Evolutionary conservation across 2,888 invertebrate genomes (phyloP), one percentile per base, ranked within the genome.

Genomic region (Epinotia ramella): DNA sequence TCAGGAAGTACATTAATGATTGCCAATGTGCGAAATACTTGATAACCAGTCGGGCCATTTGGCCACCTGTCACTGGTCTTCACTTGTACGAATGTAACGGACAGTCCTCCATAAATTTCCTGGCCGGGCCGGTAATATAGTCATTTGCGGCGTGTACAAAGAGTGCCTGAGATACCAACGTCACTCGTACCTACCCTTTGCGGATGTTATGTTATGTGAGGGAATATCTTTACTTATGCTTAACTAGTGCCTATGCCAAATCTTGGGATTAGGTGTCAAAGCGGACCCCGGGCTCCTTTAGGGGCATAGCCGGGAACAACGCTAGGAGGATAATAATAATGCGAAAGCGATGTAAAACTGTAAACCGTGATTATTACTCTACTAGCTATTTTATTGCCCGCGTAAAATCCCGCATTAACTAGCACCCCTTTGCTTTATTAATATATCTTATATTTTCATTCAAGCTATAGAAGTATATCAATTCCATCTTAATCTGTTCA

Each of bases 141-240:
- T 59, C 74, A 59, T 74, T 73, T 60, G 64, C 74, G 64, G 69
- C 59, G 64, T 49, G 49, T 46, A 74, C 69, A 74, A 74, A 74
- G 74, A 59, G 63, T 49, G 53, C 44, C 63, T 16, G 66, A 18
- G 56, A 33, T 62, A 46, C 40, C 33, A 59, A 46, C 40, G 74
- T 64, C 74, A 44, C 59, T 64, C 18, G 57, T 59, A 46, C 57
- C 60, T 59, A 46, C 57, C 65, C 57, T 65, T 73, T 49, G 12
- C 60, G 65, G 20, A 18, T 70, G 68, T 63, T 44, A 18, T 70
- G 68, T 63, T 44, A 56, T 20, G 62, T 7, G 44, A 24, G 5
- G 28, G 64, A 13, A 69, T 63, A 33, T 70, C 73, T 73, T 49
- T 53, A 53, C 40, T 64, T 16, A 69, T 33, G n/a, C n/a, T n/a